Evolutionary conservation across 2,888 invertebrate species (phyloP).

Genomic region (Ernsta delagoae): DNA sequence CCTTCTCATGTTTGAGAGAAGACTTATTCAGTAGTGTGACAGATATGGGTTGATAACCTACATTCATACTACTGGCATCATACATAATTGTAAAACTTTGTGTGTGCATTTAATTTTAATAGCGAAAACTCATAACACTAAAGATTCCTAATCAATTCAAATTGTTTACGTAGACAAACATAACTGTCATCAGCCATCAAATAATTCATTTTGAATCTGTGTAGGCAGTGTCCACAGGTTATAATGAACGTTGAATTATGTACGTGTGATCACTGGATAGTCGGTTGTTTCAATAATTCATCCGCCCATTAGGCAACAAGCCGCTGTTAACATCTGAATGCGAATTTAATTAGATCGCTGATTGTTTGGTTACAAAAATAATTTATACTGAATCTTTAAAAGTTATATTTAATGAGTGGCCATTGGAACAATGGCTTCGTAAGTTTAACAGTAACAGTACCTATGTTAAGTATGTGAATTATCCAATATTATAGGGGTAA

Average conservation of each 20-base stretch:
- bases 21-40: too few species aligned
- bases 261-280: conserved; percentile 36
- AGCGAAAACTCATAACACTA: conserved; percentile 1
- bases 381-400: neutral
- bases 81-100: too few species aligned
- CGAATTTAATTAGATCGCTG: conserved; percentile 30
- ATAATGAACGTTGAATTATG: conserved; percentile 40
- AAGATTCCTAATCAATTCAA: conserved; percentile 9
- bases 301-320: conserved; percentile 40
- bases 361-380: conserved; percentile 17
- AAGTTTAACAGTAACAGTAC: too few species aligned
- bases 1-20: too few species aligned
- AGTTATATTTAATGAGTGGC: neutral
- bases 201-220: conserved; percentile 36
- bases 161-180: conserved; percentile 25
- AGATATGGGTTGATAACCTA: too few species aligned
- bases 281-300: conserved; percentile 41
- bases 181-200: conserved; percentile 29
- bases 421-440: too few species aligned
- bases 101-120: too few species aligned
- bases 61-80: too few species aligned
- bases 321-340: conserved; percentile 28
- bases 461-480: too few species aligned
- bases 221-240: conserved; percentile 33
- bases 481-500: too few species aligned